Base-by-base conservation (phyloP, 2,113 vertebrate genomes). In the Cygnus atratus region DNA sequence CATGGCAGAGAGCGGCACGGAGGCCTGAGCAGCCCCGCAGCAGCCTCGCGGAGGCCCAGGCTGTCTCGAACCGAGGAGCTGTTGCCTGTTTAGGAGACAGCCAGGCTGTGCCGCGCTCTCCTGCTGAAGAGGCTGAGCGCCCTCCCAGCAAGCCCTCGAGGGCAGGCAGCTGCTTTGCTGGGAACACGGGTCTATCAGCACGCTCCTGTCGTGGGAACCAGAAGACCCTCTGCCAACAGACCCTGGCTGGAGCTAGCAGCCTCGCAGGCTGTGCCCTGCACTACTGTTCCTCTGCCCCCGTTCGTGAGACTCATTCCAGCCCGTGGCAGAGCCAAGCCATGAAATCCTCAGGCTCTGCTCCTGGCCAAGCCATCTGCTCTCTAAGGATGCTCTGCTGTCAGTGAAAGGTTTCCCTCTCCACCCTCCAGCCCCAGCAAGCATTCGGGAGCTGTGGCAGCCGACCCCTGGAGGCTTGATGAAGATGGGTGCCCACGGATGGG, bases 1-100 rank as follows among this genome's bases (percentile, higher is more conserved):
- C 46, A 21, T 0, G 0, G 28, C 41, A 52, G 35, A 31, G 50
- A 52, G 17, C 12, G 6, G 14, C 8, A 8, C 15, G 44, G 67
- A 70, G 46, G 33, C 44, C 67, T 25, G 33, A 48, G n/a, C 21
- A 26, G 33, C 46, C 26, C 39, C 11, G 19, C 28, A 13, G 41
- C 35, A 63, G 17, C 39, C 41, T 20, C 17, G 19, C 41, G 21
- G 41, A 66, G 41, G 39, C 63, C 39, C 41, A 44, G 20, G 19
- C 12, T 16, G 39, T 31, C 41, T 63, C 43, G 63, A 74, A 44
- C 5, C 9, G 22, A 63, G 68, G 25, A 73, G 73, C 33, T 77
- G 66, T 19, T 28, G 33, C 35, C 58, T 59, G 65, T 29, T 59
- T 24, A 71, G 55, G 52, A 48, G 29, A 48, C 9, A 62, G 54